Evolutionary conservation across 1,140 invertebrate species (phyloP).

Genomic region (Dolichoris vasculosae): DNA sequence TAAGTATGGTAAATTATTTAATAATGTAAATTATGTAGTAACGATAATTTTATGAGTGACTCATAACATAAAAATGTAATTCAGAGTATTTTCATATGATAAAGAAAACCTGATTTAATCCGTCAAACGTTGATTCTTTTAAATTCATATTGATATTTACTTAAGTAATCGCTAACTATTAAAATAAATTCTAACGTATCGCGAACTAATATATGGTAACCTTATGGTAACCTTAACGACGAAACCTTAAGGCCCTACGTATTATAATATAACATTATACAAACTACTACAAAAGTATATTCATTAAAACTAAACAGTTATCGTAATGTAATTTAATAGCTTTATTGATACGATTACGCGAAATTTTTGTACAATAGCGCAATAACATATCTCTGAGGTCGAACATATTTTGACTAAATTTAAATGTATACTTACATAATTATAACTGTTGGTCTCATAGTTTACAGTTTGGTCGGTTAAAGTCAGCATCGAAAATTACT

Average conservation of each 20-base stretch:
- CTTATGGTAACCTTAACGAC: too few species aligned
- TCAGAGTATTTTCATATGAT: neutral
- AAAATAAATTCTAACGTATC: too few species aligned
- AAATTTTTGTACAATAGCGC: neutral
- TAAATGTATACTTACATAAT: too few species aligned
- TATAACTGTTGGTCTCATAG: too few species aligned
- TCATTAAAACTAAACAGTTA: neutral
- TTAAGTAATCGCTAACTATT: too few species aligned
- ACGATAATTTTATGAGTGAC: neutral
- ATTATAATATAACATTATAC: neutral
- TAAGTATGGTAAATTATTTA: neutral
- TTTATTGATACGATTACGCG: neutral
- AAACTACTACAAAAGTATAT: neutral
- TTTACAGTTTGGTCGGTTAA: neutral
- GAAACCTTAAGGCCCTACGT: neutral
- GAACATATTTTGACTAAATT: too few species aligned
- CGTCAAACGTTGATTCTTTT: neutral
- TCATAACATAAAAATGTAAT: neutral
- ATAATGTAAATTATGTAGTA: neutral
- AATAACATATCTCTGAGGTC: too few species aligned
- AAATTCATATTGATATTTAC: neutral
- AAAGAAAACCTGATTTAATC: neutral
- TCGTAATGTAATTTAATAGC: neutral
- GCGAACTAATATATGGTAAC: too few species aligned
- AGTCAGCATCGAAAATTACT: neutral